These are phyloP conservation scores for Epirrhoe alternata DNA, from an alignment of 2,888 invertebrate genomes.

Conservation along the genomic window DNA sequence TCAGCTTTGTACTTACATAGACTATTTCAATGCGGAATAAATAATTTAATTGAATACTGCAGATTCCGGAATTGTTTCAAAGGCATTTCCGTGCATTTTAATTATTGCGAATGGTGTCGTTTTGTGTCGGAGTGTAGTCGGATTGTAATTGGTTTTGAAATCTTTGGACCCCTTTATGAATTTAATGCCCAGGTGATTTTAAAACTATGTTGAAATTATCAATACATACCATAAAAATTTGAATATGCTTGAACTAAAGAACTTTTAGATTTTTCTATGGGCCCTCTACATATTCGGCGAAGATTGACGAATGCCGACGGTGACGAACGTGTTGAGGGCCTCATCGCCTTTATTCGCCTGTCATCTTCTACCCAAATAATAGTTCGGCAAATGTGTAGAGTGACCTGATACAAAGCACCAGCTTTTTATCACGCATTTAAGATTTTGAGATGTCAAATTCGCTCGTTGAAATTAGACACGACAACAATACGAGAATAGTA, in stretches of 20 bases:
- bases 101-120: conserved; percentile 22
- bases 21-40: conserved; percentile 33
- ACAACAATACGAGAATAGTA: conserved; percentile 8
- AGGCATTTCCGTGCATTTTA: conserved; percentile 29
- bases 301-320: too few species aligned
- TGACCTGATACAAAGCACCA: not conserved
- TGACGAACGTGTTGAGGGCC: too few species aligned
- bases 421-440: not conserved
- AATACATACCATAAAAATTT: not conserved
- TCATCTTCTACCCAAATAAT: too few species aligned
- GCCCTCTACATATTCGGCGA: too few species aligned
- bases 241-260: not conserved
- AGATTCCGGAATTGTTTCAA: conserved; percentile 38
- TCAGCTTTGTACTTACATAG: conserved; percentile 18
- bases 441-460: not conserved
- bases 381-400: too few species aligned
- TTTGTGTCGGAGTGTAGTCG: not conserved
- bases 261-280: not conserved
- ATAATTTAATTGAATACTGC: conserved; percentile 46
- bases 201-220: too few species aligned
- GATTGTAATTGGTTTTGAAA: conserved; percentile 21
- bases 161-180: conserved; percentile 1
- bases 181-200: not conserved
- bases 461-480: conserved; percentile 19
- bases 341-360: too few species aligned